A percentile compares a stretch with the other conserved stretches of the same genome.
These are phyloP conservation scores for Onychostruthus taczanowskii DNA, from an alignment of 2,113 vertebrate species.

Conservation along the genomic window DNA sequence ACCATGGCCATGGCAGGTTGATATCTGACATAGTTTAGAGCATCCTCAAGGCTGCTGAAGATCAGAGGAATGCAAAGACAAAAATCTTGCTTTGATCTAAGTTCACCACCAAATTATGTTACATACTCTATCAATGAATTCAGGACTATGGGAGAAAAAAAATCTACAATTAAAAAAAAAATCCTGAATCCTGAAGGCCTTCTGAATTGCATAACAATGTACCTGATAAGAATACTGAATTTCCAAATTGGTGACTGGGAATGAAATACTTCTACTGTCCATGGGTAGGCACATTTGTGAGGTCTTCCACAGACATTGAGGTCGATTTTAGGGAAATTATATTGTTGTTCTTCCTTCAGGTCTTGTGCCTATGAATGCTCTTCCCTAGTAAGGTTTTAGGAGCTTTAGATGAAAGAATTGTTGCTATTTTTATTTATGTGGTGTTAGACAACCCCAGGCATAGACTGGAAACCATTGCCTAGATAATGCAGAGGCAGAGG, in stretches of 20 bases:
- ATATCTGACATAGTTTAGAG: background rate
- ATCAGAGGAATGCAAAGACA: slow-evolving; percentile 12
- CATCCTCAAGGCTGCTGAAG: background rate
- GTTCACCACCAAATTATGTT: background rate
- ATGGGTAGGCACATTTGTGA: background rate
- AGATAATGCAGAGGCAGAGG: background rate
- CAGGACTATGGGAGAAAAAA: background rate
- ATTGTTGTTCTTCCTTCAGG: background rate
- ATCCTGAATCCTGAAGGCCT: background rate
- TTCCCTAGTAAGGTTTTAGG: background rate
- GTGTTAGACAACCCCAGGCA: background rate
- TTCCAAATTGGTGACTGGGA: background rate
- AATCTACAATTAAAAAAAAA: background rate
- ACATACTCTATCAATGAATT: background rate
- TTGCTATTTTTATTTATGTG: background rate
- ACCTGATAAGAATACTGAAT: background rate
- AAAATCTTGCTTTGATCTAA: slow-evolving; percentile 9
- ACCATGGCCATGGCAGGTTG: background rate
- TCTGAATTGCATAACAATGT: background rate
- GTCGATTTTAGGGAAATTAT: fast-evolving
- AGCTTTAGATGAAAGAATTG: background rate
- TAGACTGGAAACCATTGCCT: background rate
- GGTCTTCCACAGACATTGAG: background rate
- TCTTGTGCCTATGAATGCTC: background rate
- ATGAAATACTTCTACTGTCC: background rate